These are phyloP conservation scores for Tenualosa thibaudeaui DNA, from an alignment of 2,797 vertebrate species.

Conservation along the genomic window DNA sequence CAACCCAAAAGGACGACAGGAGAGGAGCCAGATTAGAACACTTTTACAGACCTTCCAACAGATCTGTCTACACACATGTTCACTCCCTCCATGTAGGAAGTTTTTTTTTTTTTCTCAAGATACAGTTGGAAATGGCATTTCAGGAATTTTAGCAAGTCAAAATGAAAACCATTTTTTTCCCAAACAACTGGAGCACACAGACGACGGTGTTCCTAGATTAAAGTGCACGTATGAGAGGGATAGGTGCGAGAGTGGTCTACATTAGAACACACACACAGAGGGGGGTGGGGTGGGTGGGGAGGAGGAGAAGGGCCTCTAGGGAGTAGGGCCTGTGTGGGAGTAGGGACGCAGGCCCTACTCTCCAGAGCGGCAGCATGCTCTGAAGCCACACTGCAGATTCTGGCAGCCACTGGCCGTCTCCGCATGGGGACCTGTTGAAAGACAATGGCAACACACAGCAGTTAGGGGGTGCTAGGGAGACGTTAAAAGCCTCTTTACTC, in stretches of 20 bases:
- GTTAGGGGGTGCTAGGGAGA: slow-evolving; percentile 5
- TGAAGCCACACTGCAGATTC: slow-evolving; percentile 99
- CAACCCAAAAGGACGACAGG: not conserved
- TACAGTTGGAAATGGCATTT: not conserved
- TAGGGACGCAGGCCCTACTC: slow-evolving; percentile 80
- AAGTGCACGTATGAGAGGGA: slow-evolving; percentile 13
- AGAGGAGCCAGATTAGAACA: not conserved
- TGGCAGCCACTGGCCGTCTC: slow-evolving; percentile 98
- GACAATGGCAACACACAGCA: slow-evolving; percentile 22
- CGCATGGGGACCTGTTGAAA: slow-evolving; percentile 90
- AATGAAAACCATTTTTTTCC: not conserved
- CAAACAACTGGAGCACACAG: not conserved
- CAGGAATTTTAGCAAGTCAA: not conserved
- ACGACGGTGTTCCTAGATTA: not conserved
- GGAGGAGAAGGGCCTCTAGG: slow-evolving; percentile 42
- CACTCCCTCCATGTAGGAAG: not conserved
- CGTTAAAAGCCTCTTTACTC: not conserved
- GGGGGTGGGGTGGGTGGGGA: slow-evolving; percentile 64
- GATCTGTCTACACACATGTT: not conserved
- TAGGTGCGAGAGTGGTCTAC: not conserved
- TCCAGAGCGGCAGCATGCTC: slow-evolving; percentile 97
- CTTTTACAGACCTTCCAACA: not conserved
- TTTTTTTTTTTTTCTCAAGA: not conserved
- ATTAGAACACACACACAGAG: not conserved
- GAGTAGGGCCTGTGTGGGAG: too few relatives aligned